These are phyloP conservation scores for Fistularia tabacaria DNA, from an alignment of 2,797 vertebrate genomes.

Conservation along the genomic window DNA sequence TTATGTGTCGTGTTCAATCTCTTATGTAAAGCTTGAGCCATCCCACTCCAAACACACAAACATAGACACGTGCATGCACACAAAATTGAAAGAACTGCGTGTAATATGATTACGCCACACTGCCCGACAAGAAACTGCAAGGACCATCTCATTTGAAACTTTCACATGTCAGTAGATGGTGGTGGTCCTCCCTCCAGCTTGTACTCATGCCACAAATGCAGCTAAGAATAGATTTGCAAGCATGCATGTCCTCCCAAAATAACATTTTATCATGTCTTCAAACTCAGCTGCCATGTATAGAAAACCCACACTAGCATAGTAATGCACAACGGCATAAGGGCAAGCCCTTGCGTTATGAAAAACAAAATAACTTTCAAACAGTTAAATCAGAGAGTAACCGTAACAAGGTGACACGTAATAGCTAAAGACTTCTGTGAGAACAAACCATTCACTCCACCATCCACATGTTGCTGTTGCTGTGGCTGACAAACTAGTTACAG, in stretches of 20 bases:
- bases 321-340: no score
- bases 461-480: conserved; percentile 35
- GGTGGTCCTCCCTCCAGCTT: conserved; percentile 4
- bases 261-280: neutral
- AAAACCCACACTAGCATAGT: neutral
- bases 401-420: no score
- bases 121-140: no score
- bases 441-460: conserved; percentile 51
- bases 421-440: neutral
- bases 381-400: no score
- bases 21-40: no score
- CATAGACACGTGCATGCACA: no score
- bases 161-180: conserved; percentile 14
- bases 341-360: no score
- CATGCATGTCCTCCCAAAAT: neutral
- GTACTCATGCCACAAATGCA: conserved; percentile 8
- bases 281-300: neutral
- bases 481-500: conserved; percentile 65
- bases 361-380: no score
- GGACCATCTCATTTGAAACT: conserved; percentile 14
- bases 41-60: no score
- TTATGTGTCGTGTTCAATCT: no score
- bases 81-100: no score
- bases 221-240: conserved; percentile 40
- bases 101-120: no score